phyloP scores from a whole-genome alignment of 2,113 vertebrate species.

The Periophthalmodon schlosseri region DNA sequence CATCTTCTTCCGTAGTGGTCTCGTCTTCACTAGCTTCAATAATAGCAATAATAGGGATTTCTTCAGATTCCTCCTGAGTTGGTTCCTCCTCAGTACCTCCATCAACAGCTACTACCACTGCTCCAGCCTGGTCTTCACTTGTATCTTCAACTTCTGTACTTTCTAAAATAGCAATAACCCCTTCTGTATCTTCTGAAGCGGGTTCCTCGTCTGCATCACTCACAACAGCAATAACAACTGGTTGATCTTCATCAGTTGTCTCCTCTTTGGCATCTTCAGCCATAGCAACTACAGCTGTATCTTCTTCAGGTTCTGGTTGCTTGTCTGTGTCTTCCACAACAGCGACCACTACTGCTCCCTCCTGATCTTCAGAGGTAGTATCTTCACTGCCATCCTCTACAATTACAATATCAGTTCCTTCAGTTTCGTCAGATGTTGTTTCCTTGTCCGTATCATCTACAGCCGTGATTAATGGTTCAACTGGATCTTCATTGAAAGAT shows the following conservation, averaged over 20 bases:
- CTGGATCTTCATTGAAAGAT: neutral
- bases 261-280: neutral
- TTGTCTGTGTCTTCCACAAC: slow-evolving; percentile 9
- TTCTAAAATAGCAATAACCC: neutral
- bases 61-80: slow-evolving; percentile 3
- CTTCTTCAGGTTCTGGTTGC: slow-evolving; percentile 1
- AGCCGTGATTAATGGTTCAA: neutral
- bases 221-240: neutral
- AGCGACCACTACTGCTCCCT: neutral
- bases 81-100: neutral
- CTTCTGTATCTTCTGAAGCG: neutral
- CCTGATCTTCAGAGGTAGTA: slow-evolving; percentile 1
- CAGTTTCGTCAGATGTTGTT: neutral
- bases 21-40: neutral
- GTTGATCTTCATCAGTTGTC: neutral
- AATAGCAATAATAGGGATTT: slow-evolving; percentile 2
- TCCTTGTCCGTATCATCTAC: neutral
- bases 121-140: slow-evolving; percentile 6
- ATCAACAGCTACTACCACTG: slow-evolving; percentile 7
- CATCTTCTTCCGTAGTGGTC: neutral
- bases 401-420: neutral
- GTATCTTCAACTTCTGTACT: neutral
- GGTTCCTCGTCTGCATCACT: slow-evolving; percentile 2
- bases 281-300: neutral
- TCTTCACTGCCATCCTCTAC: slow-evolving; percentile 8